Evolutionary conservation across 64 coral and sea anemone genomes (phyloP).

Genomic region (Montipora efflorescens): DNA sequence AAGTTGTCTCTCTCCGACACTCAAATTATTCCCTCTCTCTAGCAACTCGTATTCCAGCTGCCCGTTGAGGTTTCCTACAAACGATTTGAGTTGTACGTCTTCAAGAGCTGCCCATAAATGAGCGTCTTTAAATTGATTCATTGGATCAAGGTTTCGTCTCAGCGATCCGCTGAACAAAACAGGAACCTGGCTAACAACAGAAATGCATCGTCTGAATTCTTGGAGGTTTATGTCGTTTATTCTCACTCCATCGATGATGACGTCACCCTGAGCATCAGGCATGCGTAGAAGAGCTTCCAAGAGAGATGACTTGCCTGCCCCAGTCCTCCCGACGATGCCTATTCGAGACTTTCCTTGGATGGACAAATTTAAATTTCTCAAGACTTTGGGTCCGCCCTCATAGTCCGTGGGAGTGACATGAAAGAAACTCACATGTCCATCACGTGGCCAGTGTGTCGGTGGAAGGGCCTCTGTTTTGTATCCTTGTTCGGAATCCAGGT

Average conservation of each 20-base stretch:
- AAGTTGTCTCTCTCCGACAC: conserved; percentile 30
- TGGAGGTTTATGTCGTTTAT: conserved; percentile 21
- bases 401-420: conserved; percentile 23
- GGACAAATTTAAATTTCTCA: conserved; percentile 3
- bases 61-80: neutral
- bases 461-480: neutral
- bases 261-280: conserved; percentile 17
- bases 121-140: neutral
- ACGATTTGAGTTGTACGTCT: conserved; percentile 8
- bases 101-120: conserved; percentile 13
- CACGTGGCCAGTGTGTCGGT: conserved; percentile 14
- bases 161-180: conserved; percentile 35
- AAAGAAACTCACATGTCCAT: conserved; percentile 24
- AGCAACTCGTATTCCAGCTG: conserved; percentile 18
- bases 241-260: conserved; percentile 20
- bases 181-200: conserved; percentile 27
- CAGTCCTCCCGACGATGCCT: conserved; percentile 18
- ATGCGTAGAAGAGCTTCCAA: conserved; percentile 44
- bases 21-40: conserved; percentile 18
- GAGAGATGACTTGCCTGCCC: conserved; percentile 51
- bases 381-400: conserved; percentile 18
- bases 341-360: neutral
- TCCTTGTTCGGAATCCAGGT: conserved; percentile 28
- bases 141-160: conserved; percentile 27
- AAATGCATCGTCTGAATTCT: conserved; percentile 12